Evolutionary conservation across 2,888 invertebrate species (phyloP).

Genomic region (Tethea ocularis): DNA sequence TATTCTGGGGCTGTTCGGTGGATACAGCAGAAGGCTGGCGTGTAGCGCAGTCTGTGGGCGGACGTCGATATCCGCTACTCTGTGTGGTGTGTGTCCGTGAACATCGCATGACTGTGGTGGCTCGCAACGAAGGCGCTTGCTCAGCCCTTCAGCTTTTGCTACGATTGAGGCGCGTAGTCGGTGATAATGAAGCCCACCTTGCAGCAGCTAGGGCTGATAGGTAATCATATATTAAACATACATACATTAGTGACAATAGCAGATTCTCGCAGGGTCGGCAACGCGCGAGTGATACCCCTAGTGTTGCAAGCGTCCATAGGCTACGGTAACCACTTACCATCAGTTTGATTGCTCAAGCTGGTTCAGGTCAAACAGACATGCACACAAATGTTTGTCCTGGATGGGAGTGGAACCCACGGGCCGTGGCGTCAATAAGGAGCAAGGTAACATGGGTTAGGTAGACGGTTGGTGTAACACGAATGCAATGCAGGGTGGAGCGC

Average conservation of each 20-base stretch:
- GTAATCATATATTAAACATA: slow-evolving; percentile 59
- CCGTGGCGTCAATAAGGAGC: no score
- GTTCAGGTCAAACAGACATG: no score
- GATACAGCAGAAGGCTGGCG: slow-evolving; percentile 95
- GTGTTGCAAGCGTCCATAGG: no score
- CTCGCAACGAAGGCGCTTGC: slow-evolving; percentile 93
- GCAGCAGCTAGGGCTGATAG: slow-evolving; percentile 94
- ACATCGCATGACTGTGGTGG: slow-evolving; percentile 96
- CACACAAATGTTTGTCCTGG: no score
- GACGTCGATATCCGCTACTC: slow-evolving; percentile 91
- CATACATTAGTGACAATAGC: neutral
- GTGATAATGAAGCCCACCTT: slow-evolving; percentile 94
- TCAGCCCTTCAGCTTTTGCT: slow-evolving; percentile 88
- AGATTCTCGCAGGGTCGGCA: no score
- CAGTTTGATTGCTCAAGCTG: no score
- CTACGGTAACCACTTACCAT: no score
- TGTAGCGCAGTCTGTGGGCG: slow-evolving; percentile 94
- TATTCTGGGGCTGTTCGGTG: slow-evolving; percentile 97
- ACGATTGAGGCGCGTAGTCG: slow-evolving; percentile 89
- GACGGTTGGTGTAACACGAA: no score
- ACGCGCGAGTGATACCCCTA: no score
- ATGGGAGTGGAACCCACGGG: no score
- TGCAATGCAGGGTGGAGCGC: slow-evolving; percentile 86
- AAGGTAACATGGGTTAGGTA: no score
- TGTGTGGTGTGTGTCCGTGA: slow-evolving; percentile 95